Base-by-base conservation (phyloP, 2,113 vertebrate genomes). In the Mugil cephalus region DNA sequence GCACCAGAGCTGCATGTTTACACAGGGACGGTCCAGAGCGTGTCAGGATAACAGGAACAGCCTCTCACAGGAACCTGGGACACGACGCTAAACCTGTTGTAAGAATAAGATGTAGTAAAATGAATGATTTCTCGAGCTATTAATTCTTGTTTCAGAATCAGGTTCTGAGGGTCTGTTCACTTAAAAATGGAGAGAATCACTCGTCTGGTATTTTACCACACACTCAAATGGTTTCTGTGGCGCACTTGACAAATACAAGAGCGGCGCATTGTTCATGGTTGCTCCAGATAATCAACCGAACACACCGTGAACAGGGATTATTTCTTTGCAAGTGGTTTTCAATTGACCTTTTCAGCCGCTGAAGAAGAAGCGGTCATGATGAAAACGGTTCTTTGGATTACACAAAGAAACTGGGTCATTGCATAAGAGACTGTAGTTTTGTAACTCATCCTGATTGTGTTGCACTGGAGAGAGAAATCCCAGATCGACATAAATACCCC, bases 1-100 rank as follows among this genome's bases (percentile, higher is more conserved):
- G 30, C 50, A 43, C 53, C 70, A 68, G 42, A 74, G 52, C 46
- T 66, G 11, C 47, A 47, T 69, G 74, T 85, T 77, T 67, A 47
- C 66, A 70, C 69, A 52, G 8, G n/a, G 30, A 39, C 47, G 53
- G 45, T 15, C 48, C 15, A 35, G 48, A 69, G 10, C 30, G 47
- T 62, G 18, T 51, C 13, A 34, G 43, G 48, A 60, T 17, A 17
- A 36, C 14, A 45, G 47, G 10, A 40, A 48, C 34, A 72, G 55
- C 0, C 53, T 21, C 30, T 67, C 11, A 55, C 24, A 69, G 6
- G 15, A 70, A 17, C 12, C 14, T 65, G 40, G n/a, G 18, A 61
- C n/a, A 38, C 11, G 18, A 39, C 36, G 8, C 46, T 15, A 62
- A 34, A 54, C 6, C 52, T 53, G 17, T 40, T 4, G 7, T 24